Conservation (phyloP, 1,140 invertebrate species). For the Ectropis grisescens region DNA sequence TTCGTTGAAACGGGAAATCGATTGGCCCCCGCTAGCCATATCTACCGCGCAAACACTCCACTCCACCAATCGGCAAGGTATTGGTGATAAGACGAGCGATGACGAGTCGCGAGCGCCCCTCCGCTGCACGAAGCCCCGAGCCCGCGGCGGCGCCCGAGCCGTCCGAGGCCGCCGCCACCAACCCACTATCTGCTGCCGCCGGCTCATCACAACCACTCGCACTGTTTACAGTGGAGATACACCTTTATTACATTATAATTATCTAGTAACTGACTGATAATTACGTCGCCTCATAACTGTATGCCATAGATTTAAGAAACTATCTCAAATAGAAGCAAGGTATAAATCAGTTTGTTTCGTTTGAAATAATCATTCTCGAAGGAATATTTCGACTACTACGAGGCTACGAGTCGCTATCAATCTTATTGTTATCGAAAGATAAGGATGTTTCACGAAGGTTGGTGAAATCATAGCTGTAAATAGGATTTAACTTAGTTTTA, state of each 20-base stretch:
- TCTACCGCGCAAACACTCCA: conserved; percentile 59
- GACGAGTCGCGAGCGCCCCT: conserved; percentile 6
- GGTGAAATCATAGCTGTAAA: too few species aligned
- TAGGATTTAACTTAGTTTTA: too few species aligned
- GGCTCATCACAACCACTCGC: conserved; percentile 33
- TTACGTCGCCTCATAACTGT: too few species aligned
- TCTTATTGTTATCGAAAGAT: too few species aligned
- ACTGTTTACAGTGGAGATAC: conserved; percentile 55
- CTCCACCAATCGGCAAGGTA: conserved; percentile 49
- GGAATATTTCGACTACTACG: too few species aligned
- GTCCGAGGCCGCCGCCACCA: conserved; percentile 30
- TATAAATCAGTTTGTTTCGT: background rate
- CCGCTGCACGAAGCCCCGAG: too few species aligned
- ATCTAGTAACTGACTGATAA: conserved; percentile 53
- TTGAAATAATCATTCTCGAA: too few species aligned
- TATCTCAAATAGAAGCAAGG: conserved; percentile 11
- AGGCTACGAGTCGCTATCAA: too few species aligned
- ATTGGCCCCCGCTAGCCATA: conserved; percentile 50
- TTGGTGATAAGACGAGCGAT: conserved; percentile 31
- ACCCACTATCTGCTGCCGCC: conserved; percentile 36
- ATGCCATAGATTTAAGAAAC: too few species aligned
- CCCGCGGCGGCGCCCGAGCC: conserved; percentile 21
- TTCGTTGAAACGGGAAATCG: conserved; percentile 46
- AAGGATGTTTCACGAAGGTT: too few species aligned
- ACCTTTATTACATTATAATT: conserved; percentile 54